Conservation (phyloP, 53 echinoderm and acorn worm genomes). For the Luidia sarsii region DNA sequence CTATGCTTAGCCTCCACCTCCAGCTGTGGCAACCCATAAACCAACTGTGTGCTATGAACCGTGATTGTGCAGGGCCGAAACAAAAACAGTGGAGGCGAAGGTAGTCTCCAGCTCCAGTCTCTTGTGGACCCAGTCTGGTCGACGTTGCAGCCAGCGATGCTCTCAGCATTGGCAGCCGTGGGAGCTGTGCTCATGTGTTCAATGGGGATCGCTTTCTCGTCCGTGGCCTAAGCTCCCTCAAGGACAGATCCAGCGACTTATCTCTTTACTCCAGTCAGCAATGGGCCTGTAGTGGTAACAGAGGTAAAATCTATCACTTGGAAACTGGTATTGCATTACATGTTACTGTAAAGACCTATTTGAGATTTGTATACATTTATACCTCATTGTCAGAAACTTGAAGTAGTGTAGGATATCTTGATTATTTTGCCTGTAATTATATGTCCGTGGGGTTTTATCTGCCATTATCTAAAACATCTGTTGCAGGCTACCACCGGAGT, state of each 20-base stretch:
- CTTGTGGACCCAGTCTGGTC: too few relatives aligned
- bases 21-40: conserved; percentile 2
- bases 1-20: conserved; percentile 25
- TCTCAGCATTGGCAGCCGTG: neutral
- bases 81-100: too few relatives aligned
- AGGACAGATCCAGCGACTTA: neutral
- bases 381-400: too few relatives aligned
- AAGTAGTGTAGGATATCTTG: too few relatives aligned
- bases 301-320: conserved; percentile 13
- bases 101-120: neutral
- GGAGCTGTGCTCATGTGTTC: neutral
- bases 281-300: conserved; percentile 16
- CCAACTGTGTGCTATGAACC: conserved; percentile 20
- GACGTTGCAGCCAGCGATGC: too few relatives aligned
- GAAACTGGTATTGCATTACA: neutral
- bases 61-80: conserved; percentile 17
- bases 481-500: too few relatives aligned
- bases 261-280: neutral
- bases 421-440: too few relatives aligned
- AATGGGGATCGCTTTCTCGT: neutral
- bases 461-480: too few relatives aligned
- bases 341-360: too few relatives aligned
- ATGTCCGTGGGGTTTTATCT: too few relatives aligned
- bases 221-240: neutral
- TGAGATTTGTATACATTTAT: too few relatives aligned